These are phyloP conservation scores for Morpho helenor DNA, from an alignment of 2,888 invertebrate species.

Conservation along the genomic window DNA sequence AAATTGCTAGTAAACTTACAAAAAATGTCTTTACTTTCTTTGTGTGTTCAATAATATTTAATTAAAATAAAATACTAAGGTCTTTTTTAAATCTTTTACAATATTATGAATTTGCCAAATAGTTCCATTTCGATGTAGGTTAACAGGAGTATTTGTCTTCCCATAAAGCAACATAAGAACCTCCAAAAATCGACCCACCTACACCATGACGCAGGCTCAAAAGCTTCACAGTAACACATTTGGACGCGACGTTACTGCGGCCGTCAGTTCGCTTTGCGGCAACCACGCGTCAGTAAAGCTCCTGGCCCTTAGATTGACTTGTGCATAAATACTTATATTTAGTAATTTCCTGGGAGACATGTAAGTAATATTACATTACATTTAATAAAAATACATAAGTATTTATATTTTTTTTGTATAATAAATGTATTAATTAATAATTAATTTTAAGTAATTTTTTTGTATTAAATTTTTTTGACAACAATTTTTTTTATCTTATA, in stretches of 20 bases:
- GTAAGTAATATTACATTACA: constrained; percentile 23
- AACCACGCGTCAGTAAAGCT: constrained; percentile 47
- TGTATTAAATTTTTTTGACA: too few relatives aligned
- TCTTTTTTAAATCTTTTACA: too few relatives aligned
- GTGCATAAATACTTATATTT: constrained; percentile 16
- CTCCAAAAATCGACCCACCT: constrained; percentile 18
- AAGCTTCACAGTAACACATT: constrained; percentile 36
- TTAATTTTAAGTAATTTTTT: too few relatives aligned
- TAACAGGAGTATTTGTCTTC: background rate
- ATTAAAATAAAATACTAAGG: too few relatives aligned
- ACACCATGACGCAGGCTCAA: constrained; percentile 33
- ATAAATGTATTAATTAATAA: background rate
- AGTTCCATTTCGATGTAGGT: too few relatives aligned
- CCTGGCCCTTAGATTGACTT: constrained; percentile 29
- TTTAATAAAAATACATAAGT: background rate
- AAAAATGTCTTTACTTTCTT: too few relatives aligned
- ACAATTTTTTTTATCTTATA: too few relatives aligned
- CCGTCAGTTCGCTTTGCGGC: constrained; percentile 67
- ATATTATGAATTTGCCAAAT: too few relatives aligned
- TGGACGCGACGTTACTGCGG: constrained; percentile 66
- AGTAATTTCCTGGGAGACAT: constrained; percentile 19
- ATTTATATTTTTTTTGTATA: background rate
- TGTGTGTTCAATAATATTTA: too few relatives aligned
- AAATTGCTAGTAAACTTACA: too few relatives aligned
- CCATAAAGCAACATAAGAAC: constrained; percentile 10